Evolutionary conservation across 2,888 invertebrate genomes (phyloP).

Genomic region (Frankliniella intonsa): DNA sequence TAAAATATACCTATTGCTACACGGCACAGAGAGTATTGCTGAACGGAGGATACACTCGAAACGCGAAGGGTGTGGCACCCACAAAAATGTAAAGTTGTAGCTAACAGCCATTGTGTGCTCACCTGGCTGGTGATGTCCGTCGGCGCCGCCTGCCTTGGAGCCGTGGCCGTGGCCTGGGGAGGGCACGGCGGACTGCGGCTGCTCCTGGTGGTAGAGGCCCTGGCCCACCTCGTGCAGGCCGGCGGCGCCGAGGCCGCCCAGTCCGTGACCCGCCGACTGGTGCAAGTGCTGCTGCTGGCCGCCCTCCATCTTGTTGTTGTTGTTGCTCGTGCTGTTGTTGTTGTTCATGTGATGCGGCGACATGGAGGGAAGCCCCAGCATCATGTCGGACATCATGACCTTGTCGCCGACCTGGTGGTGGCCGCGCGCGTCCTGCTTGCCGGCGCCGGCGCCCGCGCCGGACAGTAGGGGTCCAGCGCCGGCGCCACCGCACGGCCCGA

Average conservation of each 20-base stretch:
- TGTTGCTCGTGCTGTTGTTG: slow-evolving; percentile 42
- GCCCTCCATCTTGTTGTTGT: slow-evolving; percentile 39
- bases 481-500: slow-evolving; percentile 56
- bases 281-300: slow-evolving; percentile 45
- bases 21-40: no score
- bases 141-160: slow-evolving; percentile 46
- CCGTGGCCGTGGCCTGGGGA: slow-evolving; percentile 37
- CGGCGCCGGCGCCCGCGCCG: slow-evolving; percentile 38
- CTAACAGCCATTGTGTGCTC: no score
- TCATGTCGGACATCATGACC: slow-evolving; percentile 44
- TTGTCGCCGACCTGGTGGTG: slow-evolving; percentile 40
- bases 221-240: slow-evolving; percentile 27
- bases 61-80: no score
- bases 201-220: slow-evolving; percentile 8
- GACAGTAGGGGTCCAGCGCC: slow-evolving; percentile 38
- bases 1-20: no score
- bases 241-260: slow-evolving; percentile 38
- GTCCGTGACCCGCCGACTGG: slow-evolving; percentile 35
- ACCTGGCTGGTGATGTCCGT: slow-evolving; percentile 45
- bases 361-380: slow-evolving; percentile 42
- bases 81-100: no score
- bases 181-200: background rate
- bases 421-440: slow-evolving; percentile 38
- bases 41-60: no score
- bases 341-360: slow-evolving; percentile 45